Evolutionary conservation across 2,888 invertebrate genomes (phyloP), one percentile per base, ranked within the genome.

Genomic region (Agonopterix alstromeriana): DNA sequence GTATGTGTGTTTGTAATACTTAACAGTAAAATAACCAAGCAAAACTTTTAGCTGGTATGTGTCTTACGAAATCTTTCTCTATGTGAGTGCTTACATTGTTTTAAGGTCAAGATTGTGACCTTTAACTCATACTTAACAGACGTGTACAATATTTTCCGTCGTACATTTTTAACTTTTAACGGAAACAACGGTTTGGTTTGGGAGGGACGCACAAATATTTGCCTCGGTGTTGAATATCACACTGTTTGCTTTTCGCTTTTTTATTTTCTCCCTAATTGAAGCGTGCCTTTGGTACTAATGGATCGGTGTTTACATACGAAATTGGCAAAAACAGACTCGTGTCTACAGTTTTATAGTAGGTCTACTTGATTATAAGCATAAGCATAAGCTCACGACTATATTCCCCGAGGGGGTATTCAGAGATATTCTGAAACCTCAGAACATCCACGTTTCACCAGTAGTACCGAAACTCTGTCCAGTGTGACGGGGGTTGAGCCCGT

Each of bases 201-300:
- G 35, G 48, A 7, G 55, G 65, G 67, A 69, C 69, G 64, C 71
- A 72, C 70, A 69, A 63, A 69, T 65, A 60, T 67, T 66, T 55
- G 53, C 48, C 49, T 27, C 51, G 52, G 58, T 65, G 59, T 59
- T 50, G 49, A 58, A 58, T 63, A 63, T 59, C 57, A 56, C 53
- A 48, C 53, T 49, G 55, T 57, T 58, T 58, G 50, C 46, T 53
- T 52, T 57, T 51, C 50, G 46, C 49, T 55, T 52, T 59, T 57
- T 52, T 46, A 50, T 51, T 53, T 53, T 50, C 55, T 51, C 49
- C 52, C 46, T 53, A 53, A 50, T 49, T 53, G 46, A 54, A 48
- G 45, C 45, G 49, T 47, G 49, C 47, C 49, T 41, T 17, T 11
- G 43, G 43, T 49, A 35, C 48, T 50, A 48, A 53, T 55, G 49